Base-by-base conservation (phyloP, 1,140 invertebrate genomes). In the Dinothrombium tinctorium region DNA sequence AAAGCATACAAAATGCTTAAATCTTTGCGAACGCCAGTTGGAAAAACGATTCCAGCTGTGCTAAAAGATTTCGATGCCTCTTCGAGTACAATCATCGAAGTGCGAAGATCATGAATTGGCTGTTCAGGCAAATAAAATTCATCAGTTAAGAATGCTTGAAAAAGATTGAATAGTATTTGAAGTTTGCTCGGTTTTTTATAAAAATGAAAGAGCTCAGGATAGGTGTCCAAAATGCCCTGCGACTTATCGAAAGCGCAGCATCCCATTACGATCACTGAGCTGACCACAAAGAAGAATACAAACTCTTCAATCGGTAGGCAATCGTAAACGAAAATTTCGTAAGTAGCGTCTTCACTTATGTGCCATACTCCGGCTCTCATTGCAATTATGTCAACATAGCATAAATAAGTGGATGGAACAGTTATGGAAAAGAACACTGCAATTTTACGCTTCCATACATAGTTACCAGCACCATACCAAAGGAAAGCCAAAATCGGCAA, bases 1-100 rank as follows among this genome's bases (percentile, higher is more conserved):
- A 20, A 36, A 12, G 19, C 33, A 36, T 36, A 36, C 19, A 36
- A 21, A 2, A 36, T 36, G 14, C 33, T 36, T 22, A 36, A 36
- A 17, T 36, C 33, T 9, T 22, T 36, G 9, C 33, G 15, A 36
- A 36, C 23, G 12, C 33, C 33, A n/a, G n/a, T n/a, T n/a, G n/a
- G n/a, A n/a, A n/a, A n/a, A n/a, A n/a, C n/a, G n/a, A n/a, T n/a
- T n/a, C n/a, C n/a, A n/a, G n/a, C n/a, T n/a, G n/a, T n/a, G 5
- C 19, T 36, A 21, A 36, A 36, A 2, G 33, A 36, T 36, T 36
- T 36, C 12, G 33, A 36, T 21, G 17, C 12, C 12, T 21, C 11
- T 12, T 19, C 8, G 2, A 36, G 19, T 11, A 36, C 33, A 4
- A 12, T 21, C 9, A 36, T 7, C 11, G 12, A 36, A 21, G 23